Evolutionary conservation across 2,888 invertebrate genomes (phyloP), one percentile per base, ranked within the genome.

Genomic region (Drosophila austrosaltans): DNA sequence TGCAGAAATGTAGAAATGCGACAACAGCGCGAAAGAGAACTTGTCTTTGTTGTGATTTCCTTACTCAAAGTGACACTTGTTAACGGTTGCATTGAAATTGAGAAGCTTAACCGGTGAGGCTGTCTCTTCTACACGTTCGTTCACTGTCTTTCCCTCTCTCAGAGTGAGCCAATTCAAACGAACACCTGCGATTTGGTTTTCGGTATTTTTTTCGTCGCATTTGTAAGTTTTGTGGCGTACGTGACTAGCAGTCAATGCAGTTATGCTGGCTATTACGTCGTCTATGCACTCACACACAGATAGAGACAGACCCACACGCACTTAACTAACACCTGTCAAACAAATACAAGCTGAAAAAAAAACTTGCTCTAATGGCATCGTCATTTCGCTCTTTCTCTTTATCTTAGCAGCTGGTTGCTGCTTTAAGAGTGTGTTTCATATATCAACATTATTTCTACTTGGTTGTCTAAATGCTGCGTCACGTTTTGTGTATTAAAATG

Each of bases 51-150:
- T 76, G 76, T 74, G 78, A 79, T 82, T 85, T 85, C 84, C 89
- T 89, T 89, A 89, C 89, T 85, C 79, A 85, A 89, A 65, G 69
- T 85, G 83, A 85, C 89, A 87, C 85, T 84, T 87, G 79, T 79
- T 76, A 67, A 75, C 60, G 48, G 76, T 80, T 82, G 88, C 89
- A 87, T 80, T 89, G 89, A 89, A 87, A 85, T 66, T 82, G 86
- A 89, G 89, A 82, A 79, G 89, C 60, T 64, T 12, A 69, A 42
- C 63, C 48, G 48, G 48, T 10, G 12, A 25, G 48, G 22, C 12
- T 16, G 16, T 48, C 22, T 48, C 48, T 10, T 25, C 22, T 8
- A 22, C 48, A 48, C 48, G 8, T 8, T n/a, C 8, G 22, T 48
- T 25, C 4, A 57, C 59, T 67, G 66, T 53, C 73, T 56, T 30